phyloP scores from a whole-genome alignment of 1,140 invertebrate species.

The Stegodyphus mimosarum region DNA sequence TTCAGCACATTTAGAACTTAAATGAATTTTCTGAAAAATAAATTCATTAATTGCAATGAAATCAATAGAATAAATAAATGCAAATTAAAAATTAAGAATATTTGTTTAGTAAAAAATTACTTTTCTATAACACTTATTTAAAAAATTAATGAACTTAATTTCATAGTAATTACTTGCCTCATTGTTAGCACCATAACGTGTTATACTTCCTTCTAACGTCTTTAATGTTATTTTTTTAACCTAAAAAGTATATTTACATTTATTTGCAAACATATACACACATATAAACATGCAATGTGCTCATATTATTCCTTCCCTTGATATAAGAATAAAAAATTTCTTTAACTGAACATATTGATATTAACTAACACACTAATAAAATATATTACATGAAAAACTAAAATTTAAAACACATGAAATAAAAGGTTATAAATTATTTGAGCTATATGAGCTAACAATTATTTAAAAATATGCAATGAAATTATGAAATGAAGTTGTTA shows the following conservation, averaged over 20 bases:
- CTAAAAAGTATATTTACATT: constrained; percentile 52
- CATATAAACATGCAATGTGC: too few relatives aligned
- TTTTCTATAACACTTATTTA: not conserved
- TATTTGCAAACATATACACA: too few relatives aligned
- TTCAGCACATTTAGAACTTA: constrained; percentile 79
- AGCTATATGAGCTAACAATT: too few relatives aligned
- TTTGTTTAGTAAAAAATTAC: not conserved
- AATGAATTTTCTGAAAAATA: constrained; percentile 61
- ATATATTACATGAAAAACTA: too few relatives aligned
- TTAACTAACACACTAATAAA: too few relatives aligned
- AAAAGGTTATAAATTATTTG: too few relatives aligned
- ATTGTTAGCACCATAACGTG: constrained; percentile 68
- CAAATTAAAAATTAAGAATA: not conserved
- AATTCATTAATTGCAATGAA: constrained; percentile 49
- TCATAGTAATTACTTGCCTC: constrained; percentile 60
- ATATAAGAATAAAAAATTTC: too few relatives aligned
- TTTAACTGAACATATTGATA: too few relatives aligned
- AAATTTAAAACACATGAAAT: too few relatives aligned
- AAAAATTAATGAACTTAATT: not conserved
- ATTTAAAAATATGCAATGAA: too few relatives aligned
- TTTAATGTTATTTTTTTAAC: constrained; percentile 71
- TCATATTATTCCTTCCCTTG: too few relatives aligned
- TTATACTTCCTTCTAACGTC: constrained; percentile 79
- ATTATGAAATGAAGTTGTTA: too few relatives aligned
- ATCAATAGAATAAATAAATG: not conserved